phyloP scores from a whole-genome alignment of 2,797 vertebrate genomes.

The Eidolon dupreanum region DNA sequence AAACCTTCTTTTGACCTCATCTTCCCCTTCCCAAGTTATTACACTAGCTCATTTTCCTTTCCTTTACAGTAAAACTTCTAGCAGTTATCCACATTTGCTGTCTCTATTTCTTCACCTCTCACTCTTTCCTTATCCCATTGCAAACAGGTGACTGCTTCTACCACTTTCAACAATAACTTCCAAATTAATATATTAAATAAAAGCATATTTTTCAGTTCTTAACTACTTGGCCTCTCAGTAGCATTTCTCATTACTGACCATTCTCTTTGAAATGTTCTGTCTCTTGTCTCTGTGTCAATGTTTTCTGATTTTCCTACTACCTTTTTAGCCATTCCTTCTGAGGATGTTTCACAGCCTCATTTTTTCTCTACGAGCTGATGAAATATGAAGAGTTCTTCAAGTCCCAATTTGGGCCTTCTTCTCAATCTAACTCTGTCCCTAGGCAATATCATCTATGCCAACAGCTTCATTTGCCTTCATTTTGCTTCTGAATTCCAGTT shows the following conservation, averaged over 20 bases:
- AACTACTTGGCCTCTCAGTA: neutral
- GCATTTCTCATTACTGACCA: neutral
- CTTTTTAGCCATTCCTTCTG: neutral
- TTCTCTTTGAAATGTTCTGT: neutral
- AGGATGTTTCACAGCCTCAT: neutral
- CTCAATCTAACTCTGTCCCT: neutral
- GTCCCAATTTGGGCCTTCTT: neutral
- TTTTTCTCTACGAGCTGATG: neutral
- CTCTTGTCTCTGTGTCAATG: neutral
- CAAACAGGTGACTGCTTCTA: neutral
- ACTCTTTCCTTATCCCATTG: neutral
- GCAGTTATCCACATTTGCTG: neutral
- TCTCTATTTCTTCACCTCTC: neutral
- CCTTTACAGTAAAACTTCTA: neutral
- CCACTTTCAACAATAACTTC: neutral
- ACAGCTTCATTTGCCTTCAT: neutral
- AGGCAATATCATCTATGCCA: neutral
- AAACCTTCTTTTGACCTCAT: neutral
- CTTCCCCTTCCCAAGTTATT: neutral
- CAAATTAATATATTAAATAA: neutral
- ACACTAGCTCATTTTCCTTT: neutral
- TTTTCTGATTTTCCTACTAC: neutral
- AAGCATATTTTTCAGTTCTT: neutral
- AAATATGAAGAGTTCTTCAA: conserved; percentile 31
- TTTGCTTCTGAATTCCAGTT: conserved; percentile 18